phyloP scores from a whole-genome alignment of 64 coral and sea anemone genomes.

The Pachyseris speciosa region DNA sequence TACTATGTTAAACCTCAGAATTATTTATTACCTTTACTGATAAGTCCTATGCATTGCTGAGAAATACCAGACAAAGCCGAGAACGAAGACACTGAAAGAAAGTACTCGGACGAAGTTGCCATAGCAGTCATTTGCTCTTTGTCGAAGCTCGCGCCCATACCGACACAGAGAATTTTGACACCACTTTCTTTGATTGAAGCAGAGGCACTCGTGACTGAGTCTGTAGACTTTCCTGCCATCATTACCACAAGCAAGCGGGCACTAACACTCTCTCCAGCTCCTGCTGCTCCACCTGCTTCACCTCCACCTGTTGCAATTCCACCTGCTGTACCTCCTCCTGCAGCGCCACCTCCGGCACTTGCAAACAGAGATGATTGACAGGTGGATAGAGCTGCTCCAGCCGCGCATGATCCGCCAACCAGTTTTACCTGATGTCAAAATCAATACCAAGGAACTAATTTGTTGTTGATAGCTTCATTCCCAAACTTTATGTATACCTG shows the following conservation, averaged over 20 bases:
- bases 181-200: conserved; percentile 51
- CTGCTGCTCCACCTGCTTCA: background rate
- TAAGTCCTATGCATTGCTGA: conserved; percentile 34
- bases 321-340: background rate
- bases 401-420: conserved; percentile 51
- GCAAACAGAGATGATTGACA: conserved; percentile 54
- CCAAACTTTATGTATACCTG: too few relatives aligned
- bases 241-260: conserved; percentile 63
- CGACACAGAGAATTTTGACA: conserved; percentile 52
- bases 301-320: background rate
- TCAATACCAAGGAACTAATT: too few relatives aligned
- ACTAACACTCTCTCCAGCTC: background rate
- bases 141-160: conserved; percentile 45
- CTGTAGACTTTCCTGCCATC: conserved; percentile 64
- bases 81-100: conserved; percentile 29
- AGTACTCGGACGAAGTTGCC: conserved; percentile 44
- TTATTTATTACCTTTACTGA: conserved; percentile 18
- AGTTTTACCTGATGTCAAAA: conserved; percentile 49
- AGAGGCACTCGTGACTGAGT: conserved; percentile 39
- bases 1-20: background rate
- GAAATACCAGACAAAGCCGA: conserved; percentile 49
- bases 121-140: conserved; percentile 43
- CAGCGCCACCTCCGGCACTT: background rate
- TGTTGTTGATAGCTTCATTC: too few relatives aligned
- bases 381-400: conserved; percentile 43